Conservation (phyloP, 2,797 vertebrate species). For the Psittacula derbiana region DNA sequence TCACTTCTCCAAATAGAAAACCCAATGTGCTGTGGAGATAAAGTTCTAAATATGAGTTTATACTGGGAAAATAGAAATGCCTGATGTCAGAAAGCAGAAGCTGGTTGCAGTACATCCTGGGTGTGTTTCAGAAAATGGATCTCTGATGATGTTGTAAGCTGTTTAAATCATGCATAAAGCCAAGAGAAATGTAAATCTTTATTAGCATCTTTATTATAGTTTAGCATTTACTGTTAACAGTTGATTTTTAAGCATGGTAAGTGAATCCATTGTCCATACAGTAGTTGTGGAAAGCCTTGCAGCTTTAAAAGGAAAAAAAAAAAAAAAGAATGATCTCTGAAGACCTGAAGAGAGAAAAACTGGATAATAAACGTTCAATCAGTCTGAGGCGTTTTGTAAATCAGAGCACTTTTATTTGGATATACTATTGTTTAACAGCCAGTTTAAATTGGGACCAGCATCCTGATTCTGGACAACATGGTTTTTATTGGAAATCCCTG, state of each 20-base stretch:
- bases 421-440: conserved; percentile 81
- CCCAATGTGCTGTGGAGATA: not conserved
- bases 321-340: conserved; percentile 27
- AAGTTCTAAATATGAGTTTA: not conserved
- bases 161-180: not conserved
- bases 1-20: not conserved
- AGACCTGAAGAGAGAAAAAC: conserved; percentile 45
- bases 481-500: conserved; percentile 83
- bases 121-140: conserved; percentile 17
- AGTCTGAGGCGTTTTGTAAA: conserved; percentile 65
- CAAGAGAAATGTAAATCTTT: conserved; percentile 40
- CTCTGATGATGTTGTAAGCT: not conserved
- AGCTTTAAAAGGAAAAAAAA: not conserved
- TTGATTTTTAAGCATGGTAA: conserved; percentile 42
- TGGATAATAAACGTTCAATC: conserved; percentile 56
- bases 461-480: conserved; percentile 78
- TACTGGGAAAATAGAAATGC: not conserved
- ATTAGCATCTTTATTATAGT: conserved; percentile 27
- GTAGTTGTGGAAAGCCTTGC: conserved; percentile 27
- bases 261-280: conserved; percentile 13
- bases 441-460: conserved; percentile 83
- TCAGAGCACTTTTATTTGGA: conserved; percentile 76
- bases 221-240: conserved; percentile 55
- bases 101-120: not conserved
- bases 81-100: not conserved